Evolutionary conservation across 2,888 invertebrate genomes (phyloP).

Genomic region (Synanthedon vespiformis): DNA sequence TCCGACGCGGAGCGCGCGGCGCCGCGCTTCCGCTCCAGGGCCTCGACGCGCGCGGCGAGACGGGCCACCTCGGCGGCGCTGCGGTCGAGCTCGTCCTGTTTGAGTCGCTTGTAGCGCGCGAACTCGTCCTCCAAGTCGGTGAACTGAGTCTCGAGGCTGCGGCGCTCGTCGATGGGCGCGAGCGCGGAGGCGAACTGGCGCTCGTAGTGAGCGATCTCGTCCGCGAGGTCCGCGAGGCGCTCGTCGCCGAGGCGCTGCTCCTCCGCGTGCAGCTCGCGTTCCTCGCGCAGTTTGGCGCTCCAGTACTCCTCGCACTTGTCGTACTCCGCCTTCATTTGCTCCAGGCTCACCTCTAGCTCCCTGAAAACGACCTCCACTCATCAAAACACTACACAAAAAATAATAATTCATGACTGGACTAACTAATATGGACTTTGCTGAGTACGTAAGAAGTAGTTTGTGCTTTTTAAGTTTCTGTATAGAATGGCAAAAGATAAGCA

Average conservation of each 20-base stretch:
- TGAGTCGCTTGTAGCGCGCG: conserved; percentile 22
- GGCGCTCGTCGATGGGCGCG: conserved; percentile 78
- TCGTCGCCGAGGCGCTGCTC: conserved; percentile 83
- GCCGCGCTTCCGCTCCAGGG: not conserved
- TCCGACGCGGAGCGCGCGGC: conserved; percentile 11
- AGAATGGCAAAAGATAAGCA: no score
- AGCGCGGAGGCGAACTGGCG: conserved; percentile 73
- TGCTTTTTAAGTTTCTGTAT: no score
- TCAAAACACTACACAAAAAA: conserved; percentile 13
- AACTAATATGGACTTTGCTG: no score
- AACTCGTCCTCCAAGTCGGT: conserved; percentile 79
- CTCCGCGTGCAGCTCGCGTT: conserved; percentile 78
- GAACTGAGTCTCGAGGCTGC: conserved; percentile 54
- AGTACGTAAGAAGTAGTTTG: no score
- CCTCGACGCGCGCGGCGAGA: conserved; percentile 1
- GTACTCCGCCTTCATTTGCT: conserved; percentile 81
- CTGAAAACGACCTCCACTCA: conserved; percentile 50
- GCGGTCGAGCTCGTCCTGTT: conserved; percentile 8
- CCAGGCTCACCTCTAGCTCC: conserved; percentile 80
- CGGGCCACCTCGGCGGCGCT: conserved; percentile 9
- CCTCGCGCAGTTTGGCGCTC: conserved; percentile 82
- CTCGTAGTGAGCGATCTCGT: conserved; percentile 82
- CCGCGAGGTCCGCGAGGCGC: conserved; percentile 78
- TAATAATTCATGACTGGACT: no score
- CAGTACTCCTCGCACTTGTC: conserved; percentile 91